phyloP scores from a whole-genome alignment of 2,113 vertebrate genomes.

The Spermophilus dauricus region DNA sequence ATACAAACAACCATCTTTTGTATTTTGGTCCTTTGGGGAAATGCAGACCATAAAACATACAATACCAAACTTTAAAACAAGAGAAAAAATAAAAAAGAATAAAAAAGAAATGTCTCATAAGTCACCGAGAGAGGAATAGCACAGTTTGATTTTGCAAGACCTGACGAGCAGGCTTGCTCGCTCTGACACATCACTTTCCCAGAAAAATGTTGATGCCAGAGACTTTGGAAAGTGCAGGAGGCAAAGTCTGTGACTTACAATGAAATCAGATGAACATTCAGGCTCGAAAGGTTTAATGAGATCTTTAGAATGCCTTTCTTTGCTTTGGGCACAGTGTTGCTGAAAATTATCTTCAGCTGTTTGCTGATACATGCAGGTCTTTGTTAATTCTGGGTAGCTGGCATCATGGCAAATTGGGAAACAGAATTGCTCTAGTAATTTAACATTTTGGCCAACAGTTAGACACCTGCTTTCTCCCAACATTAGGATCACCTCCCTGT shows the following conservation, averaged over 20 bases:
- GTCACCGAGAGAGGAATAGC: background rate
- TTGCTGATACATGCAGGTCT: constrained; percentile 77
- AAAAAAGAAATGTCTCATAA: background rate
- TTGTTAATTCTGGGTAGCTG: constrained; percentile 76
- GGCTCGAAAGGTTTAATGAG: constrained; percentile 78
- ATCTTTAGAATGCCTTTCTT: constrained; percentile 73
- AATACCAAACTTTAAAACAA: background rate
- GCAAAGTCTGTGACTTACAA: constrained; percentile 71
- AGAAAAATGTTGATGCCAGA: constrained; percentile 59
- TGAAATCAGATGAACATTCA: constrained; percentile 82
- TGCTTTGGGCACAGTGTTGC: constrained; percentile 73
- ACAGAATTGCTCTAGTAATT: constrained; percentile 77
- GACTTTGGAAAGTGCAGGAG: constrained; percentile 56
- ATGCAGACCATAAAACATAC: background rate
- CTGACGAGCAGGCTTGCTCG: background rate
- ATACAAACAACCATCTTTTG: background rate
- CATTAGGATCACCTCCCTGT: background rate
- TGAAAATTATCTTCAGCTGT: constrained; percentile 86
- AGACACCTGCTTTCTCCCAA: constrained; percentile 69
- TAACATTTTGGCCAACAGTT: constrained; percentile 78
- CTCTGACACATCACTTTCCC: constrained; percentile 22
- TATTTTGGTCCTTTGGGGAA: background rate
- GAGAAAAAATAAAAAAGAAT: background rate
- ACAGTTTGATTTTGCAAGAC: background rate
- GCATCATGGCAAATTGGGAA: constrained; percentile 60